Evolutionary conservation across 2,888 invertebrate genomes (phyloP), one percentile per base, ranked within the genome.

Genomic region (Caenorhabditis sinica): DNA sequence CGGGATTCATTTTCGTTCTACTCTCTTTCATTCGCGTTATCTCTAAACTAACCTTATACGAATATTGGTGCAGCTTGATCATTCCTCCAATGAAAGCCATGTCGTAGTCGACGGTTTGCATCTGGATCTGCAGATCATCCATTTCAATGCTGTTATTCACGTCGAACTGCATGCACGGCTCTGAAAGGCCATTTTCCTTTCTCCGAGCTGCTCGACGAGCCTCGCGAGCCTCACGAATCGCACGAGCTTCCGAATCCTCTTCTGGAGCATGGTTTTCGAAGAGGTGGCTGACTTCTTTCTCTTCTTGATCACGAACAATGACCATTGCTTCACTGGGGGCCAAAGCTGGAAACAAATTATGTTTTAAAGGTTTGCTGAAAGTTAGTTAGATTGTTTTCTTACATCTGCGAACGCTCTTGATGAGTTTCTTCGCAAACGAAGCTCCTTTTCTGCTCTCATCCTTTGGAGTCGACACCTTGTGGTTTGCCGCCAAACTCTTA

Each of bases 51-150:
- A 40, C 40, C 40, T 49, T 49, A 30, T 66, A 49, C 17, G 53
- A 69, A 23, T 69, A 69, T 36, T 69, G 68, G 17, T 69, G 68
- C 51, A 69, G 30, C 36, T 15, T 20, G 13, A 69, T 69, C 53
- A 69, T 53, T 20, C 68, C 68, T 36, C 68, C 68, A 15, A 69
- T 69, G 1, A 17, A 2, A 2, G 23, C n/a, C 53, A 53, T 20
- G 2, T 53, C 36, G 36, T 23, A 0, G 15, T 66, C n/a, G 0
- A 28, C 20, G n/a, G 6, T 11, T 40, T 6, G 40, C 8, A 40
- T 40, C 40, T 40, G 40, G 6, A 40, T 13, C n/a, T n/a, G n/a
- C n/a, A n/a, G n/a, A n/a, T 40, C 40, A 13, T 6, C 36, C 53
- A 36, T 9, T 13, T 66, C 20, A 1, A 20, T n/a, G 20, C n/a